Conservation (phyloP, 2,113 vertebrate species). For the Cyphomyrus plagiostoma region DNA sequence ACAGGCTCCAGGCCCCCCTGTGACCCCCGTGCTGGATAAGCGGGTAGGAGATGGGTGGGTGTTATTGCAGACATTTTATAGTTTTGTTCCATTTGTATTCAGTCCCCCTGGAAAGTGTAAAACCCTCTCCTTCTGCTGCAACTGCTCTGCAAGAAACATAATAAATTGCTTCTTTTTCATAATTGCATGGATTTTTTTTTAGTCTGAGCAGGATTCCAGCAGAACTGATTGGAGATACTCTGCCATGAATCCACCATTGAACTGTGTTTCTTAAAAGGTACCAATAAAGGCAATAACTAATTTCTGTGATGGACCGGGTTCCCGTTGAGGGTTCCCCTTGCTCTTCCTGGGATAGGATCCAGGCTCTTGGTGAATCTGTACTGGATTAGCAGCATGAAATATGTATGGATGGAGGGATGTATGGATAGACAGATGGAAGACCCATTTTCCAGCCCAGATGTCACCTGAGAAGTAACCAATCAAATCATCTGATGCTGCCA, state of each 20-base stretch:
- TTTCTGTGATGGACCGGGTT: not conserved
- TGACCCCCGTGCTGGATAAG: not conserved
- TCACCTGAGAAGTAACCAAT: not conserved
- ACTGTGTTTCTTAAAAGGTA: not conserved
- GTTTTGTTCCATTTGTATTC: not conserved
- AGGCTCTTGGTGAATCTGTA: not conserved
- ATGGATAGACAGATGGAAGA: not conserved
- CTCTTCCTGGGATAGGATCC: not conserved
- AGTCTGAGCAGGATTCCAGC: not conserved
- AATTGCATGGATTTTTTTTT: not conserved
- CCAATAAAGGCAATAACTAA: not conserved
- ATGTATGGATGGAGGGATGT: not conserved
- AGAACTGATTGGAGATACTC: not conserved
- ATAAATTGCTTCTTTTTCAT: slow-evolving; percentile 8
- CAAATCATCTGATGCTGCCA: not conserved
- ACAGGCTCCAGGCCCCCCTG: not conserved
- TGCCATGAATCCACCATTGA: not conserved
- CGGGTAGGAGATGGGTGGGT: not conserved
- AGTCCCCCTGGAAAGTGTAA: not conserved
- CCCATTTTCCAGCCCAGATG: not conserved
- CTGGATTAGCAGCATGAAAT: not conserved
- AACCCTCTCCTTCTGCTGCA: not conserved
- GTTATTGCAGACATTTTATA: not conserved
- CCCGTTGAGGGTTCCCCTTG: not conserved
- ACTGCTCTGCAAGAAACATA: not conserved